Conservation (phyloP, 1,140 invertebrate species). For the Thrips palmi region DNA sequence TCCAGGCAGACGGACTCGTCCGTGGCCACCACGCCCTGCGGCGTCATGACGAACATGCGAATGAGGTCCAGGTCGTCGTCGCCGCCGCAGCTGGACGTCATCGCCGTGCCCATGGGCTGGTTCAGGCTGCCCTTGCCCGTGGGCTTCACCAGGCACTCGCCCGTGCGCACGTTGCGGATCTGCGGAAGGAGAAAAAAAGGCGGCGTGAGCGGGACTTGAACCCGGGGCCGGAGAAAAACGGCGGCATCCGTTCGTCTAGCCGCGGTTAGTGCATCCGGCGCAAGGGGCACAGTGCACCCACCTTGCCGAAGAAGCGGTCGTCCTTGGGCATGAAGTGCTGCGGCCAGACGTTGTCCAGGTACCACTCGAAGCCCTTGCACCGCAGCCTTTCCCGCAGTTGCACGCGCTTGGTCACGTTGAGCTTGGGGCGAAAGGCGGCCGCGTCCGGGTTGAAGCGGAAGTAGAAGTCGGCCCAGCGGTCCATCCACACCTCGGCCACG, state of each 20-base stretch:
- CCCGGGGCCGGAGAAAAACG: background rate
- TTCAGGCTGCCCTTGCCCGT: constrained; percentile 30
- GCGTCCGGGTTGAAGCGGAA: constrained; percentile 58
- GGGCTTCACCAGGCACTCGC: constrained; percentile 26
- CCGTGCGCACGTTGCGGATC: constrained; percentile 7
- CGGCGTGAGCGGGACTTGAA: too few species aligned
- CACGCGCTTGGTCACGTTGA: too few species aligned
- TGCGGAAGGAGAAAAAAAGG: too few species aligned
- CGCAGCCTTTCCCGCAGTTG: constrained; percentile 54
- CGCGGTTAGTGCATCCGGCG: constrained; percentile 14
- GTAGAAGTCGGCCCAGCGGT: constrained; percentile 82
- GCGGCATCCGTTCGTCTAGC: background rate
- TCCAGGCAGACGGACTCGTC: constrained; percentile 57
- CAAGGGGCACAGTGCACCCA: constrained; percentile 26
- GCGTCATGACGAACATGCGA: constrained; percentile 54
- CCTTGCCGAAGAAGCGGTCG: constrained; percentile 64
- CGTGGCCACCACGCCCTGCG: constrained; percentile 33
- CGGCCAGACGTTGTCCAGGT: constrained; percentile 79
- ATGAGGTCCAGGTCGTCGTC: constrained; percentile 28
- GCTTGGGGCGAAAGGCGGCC: constrained; percentile 9
- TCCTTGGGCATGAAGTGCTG: constrained; percentile 77
- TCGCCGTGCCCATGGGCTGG: constrained; percentile 41
- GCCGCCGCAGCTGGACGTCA: constrained; percentile 30
- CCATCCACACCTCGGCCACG: constrained; percentile 85
- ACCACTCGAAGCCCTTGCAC: constrained; percentile 90